Conservation (phyloP, 1,140 invertebrate genomes). For the Orchestia grillus region DNA sequence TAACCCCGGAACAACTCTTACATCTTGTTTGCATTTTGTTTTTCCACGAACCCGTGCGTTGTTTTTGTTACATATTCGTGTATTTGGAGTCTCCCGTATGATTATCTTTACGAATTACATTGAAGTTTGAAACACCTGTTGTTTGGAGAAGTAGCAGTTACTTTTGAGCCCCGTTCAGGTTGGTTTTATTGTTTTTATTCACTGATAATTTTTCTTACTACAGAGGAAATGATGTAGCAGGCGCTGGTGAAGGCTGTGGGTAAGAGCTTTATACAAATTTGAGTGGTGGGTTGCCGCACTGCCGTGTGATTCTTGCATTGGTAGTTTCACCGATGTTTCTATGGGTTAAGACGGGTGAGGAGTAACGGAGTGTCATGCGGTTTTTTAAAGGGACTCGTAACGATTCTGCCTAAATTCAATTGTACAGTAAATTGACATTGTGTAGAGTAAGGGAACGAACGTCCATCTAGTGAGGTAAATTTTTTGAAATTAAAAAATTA, state of each 20-base stretch:
- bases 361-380: not conserved
- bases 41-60: not conserved
- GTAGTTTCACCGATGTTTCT: not conserved
- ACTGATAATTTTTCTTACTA: not conserved
- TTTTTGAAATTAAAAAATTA: too few species aligned
- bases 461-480: too few species aligned
- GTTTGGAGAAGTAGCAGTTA: not conserved
- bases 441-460: too few species aligned
- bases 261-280: not conserved
- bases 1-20: not conserved
- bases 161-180: not conserved
- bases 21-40: not conserved
- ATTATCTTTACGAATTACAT: too few species aligned
- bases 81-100: too few species aligned
- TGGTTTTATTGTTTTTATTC: not conserved
- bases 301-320: not conserved
- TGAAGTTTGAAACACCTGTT: not conserved
- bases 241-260: not conserved
- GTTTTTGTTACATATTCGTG: not conserved
- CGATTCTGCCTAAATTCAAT: too few species aligned
- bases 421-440: too few species aligned
- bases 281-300: not conserved
- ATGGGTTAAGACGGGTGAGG: not conserved
- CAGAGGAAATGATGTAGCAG: not conserved
- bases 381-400: not conserved